Percentiles rank a stretch among this genome's conserved stretches.
phyloP scores from a whole-genome alignment of 2,888 invertebrate species.

The Beris chalybata region DNA sequence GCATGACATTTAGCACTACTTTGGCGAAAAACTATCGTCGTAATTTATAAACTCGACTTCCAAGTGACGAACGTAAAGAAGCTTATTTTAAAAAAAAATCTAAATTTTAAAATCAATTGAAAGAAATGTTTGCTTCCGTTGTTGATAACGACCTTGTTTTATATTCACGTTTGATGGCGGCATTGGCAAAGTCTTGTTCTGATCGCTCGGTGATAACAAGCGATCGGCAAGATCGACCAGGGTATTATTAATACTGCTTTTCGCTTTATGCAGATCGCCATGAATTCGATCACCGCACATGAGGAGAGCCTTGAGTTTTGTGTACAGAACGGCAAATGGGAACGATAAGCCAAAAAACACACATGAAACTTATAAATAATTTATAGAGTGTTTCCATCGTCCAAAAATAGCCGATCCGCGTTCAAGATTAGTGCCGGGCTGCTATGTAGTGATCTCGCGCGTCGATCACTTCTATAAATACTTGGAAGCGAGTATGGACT shows the following conservation, averaged over 20 bases:
- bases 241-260: not conserved
- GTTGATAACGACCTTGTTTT: conserved; percentile 23
- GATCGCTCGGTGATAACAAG: conserved; percentile 14
- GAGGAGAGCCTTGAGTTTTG: not conserved
- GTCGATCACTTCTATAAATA: conserved; percentile 33
- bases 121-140: conserved; percentile 25
- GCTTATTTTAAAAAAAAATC: no score
- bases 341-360: conserved; percentile 29
- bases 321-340: not conserved
- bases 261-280: conserved; percentile 28
- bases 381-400: conserved; percentile 34
- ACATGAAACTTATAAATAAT: conserved; percentile 38
- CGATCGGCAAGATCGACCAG: not conserved
- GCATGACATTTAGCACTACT: no score
- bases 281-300: conserved; percentile 15
- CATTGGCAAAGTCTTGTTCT: conserved; percentile 17
- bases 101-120: conserved; percentile 5
- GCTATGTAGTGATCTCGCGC: conserved; percentile 25
- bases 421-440: conserved; percentile 30
- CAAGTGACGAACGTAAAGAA: no score
- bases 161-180: conserved; percentile 9
- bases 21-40: no score
- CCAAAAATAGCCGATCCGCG: conserved; percentile 36
- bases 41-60: no score
- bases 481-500: not conserved